These are phyloP conservation scores for Megalops cyprinoides DNA, from an alignment of 2,797 vertebrate genomes.

Conservation along the genomic window DNA sequence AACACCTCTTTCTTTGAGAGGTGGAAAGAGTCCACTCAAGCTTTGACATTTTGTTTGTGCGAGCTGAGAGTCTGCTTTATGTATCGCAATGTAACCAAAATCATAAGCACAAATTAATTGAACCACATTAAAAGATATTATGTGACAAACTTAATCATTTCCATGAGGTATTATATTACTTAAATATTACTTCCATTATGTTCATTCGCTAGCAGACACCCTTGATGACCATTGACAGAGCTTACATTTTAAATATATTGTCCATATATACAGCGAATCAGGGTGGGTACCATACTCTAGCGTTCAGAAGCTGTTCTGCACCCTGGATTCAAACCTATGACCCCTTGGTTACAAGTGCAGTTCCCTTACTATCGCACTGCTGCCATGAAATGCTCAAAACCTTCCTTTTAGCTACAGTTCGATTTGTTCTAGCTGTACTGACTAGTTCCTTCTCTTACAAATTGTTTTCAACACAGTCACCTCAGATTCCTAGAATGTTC, in stretches of 20 bases:
- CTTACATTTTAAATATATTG: too few relatives aligned
- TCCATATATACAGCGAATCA: background rate
- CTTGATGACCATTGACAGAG: too few relatives aligned
- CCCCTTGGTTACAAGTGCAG: background rate
- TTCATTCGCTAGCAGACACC: background rate
- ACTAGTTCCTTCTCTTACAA: background rate
- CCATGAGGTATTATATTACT: background rate
- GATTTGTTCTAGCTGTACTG: background rate
- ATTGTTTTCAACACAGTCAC: too few relatives aligned
- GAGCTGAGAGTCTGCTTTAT: background rate
- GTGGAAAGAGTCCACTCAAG: background rate
- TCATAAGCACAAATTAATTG: conserved; percentile 8
- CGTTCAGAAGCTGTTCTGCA: background rate
- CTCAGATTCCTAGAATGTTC: conserved; percentile 63
- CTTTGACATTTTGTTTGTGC: background rate
- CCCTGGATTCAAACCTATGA: background rate
- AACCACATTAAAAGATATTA: background rate
- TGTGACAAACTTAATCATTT: background rate
- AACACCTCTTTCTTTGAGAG: background rate
- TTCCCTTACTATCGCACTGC: background rate
- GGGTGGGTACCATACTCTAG: background rate
- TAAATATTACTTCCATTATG: background rate
- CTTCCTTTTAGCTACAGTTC: background rate
- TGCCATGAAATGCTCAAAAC: background rate
- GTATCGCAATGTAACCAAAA: background rate